Evolutionary conservation across 2,797 vertebrate species (phyloP), one percentile per base, ranked within the genome.

Genomic region (Eidolon dupreanum): DNA sequence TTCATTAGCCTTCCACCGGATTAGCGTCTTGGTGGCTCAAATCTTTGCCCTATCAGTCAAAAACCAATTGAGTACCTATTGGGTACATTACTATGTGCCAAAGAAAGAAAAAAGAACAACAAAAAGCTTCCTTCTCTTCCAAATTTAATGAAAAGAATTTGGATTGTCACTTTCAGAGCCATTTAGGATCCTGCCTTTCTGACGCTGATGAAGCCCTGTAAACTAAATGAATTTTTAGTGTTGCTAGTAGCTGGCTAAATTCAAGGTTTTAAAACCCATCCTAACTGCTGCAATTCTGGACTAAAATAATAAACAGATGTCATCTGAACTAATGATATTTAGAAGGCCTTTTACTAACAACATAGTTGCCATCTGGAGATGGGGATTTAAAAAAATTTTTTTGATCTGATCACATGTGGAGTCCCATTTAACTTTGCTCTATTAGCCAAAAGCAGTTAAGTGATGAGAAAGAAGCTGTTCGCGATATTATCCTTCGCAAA

Each of bases 401-500:
- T 74, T 74, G 31, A 41, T 84, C 15, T 92, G 88, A 83, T 88
- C 31, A 61, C 65, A 59, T 97, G 97, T 97, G 95, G 89, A 88
- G 36, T 94, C 98, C 97, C 96, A 43, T 97, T 97, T 98, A 90
- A 98, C 97, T 98, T 98, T 98, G 70, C 96, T 98, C 94, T 97
- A 95, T 97, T 61, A 98, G 97, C 90, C 98, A 93, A 96, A 99
- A 99, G 93, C 98, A 98, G 83, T 2, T 81, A 26, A 38, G 19
- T 53, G 98, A 98, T 93, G 98, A 99, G 96, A 93, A 17, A 5
- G 97, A 99, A 97, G 97, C 98, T 0, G 98, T 97, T 19, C 98
- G 98, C 6, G 99, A 99, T 97, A 99, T 99, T 97, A 98, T 99
- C 97, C 99, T 99, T 66, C 99, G 98, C 86, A 98, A 98, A 87